These are phyloP conservation scores for Rhynchotus rufescens DNA, from an alignment of 2,797 vertebrate genomes.

Conservation along the genomic window DNA sequence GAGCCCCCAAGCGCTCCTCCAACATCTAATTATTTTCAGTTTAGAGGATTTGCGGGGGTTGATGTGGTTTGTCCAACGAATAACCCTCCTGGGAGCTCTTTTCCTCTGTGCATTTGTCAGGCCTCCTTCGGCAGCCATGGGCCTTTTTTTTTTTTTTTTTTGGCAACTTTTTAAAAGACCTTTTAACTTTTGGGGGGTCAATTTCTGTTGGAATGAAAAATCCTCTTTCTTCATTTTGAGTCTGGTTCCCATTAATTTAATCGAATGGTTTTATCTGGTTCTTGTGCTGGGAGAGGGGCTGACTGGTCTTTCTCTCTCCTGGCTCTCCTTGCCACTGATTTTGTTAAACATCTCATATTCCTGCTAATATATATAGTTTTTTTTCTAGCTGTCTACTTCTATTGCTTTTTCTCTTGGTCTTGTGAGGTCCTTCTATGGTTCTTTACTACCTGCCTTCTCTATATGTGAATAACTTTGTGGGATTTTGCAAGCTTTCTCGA, in stretches of 20 bases:
- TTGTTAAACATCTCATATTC: neutral
- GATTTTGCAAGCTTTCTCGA: neutral
- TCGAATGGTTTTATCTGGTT: neutral
- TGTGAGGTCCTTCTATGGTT: neutral
- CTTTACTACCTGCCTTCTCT: neutral
- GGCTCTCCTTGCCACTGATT: neutral
- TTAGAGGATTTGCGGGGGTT: too few species aligned
- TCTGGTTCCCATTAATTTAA: neutral
- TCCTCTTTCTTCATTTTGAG: neutral
- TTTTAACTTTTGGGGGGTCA: neutral
- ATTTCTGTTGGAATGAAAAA: neutral
- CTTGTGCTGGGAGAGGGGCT: neutral
- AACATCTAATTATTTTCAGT: too few species aligned
- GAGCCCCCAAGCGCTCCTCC: too few species aligned
- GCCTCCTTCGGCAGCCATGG: neutral
- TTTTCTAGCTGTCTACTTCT: neutral
- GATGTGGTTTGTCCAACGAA: too few species aligned
- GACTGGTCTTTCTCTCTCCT: neutral
- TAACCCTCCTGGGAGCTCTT: too few species aligned
- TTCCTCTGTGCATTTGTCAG: too few species aligned
- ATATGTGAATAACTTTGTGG: neutral
- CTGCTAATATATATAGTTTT: neutral
- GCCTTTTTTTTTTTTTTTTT: too few species aligned
- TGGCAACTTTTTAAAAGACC: neutral
- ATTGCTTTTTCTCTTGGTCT: neutral